These are phyloP conservation scores for Eptesicus fuscus DNA, from an alignment of 2,113 vertebrate species.

Conservation along the genomic window DNA sequence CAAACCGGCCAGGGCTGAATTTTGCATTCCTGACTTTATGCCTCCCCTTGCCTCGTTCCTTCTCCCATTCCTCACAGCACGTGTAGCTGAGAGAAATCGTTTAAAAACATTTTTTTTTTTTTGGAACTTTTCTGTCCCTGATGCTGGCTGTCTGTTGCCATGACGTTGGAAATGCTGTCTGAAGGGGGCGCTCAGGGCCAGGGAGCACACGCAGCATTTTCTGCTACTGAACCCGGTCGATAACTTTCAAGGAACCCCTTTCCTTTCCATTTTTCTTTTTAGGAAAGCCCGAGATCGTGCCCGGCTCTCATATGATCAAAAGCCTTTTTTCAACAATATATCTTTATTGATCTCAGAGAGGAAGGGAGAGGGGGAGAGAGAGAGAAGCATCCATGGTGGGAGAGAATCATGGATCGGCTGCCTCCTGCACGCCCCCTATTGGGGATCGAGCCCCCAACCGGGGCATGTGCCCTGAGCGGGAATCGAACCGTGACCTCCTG, in stretches of 20 bases:
- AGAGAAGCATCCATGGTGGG: too few species aligned
- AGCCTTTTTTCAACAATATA: background rate
- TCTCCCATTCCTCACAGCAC: background rate
- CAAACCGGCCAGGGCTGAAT: background rate
- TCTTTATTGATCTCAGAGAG: too few species aligned
- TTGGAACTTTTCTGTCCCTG: background rate
- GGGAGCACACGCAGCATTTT: background rate
- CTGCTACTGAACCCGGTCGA: background rate
- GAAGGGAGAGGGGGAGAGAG: too few species aligned
- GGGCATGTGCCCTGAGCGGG: too few species aligned
- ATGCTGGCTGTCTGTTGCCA: background rate
- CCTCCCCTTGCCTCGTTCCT: background rate
- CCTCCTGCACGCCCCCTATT: too few species aligned
- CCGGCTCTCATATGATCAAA: background rate
- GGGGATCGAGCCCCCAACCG: too few species aligned
- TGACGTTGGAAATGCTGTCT: background rate
- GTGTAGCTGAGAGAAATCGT: background rate
- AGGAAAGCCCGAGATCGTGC: background rate
- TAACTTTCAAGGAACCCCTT: background rate
- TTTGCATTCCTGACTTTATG: background rate
- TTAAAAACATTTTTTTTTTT: background rate
- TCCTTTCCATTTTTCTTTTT: background rate
- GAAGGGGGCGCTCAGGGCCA: background rate
- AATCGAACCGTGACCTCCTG: too few species aligned
- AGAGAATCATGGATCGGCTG: too few species aligned